Evolutionary conservation across 2,888 invertebrate genomes (phyloP).

Genomic region (Alcis repandata): DNA sequence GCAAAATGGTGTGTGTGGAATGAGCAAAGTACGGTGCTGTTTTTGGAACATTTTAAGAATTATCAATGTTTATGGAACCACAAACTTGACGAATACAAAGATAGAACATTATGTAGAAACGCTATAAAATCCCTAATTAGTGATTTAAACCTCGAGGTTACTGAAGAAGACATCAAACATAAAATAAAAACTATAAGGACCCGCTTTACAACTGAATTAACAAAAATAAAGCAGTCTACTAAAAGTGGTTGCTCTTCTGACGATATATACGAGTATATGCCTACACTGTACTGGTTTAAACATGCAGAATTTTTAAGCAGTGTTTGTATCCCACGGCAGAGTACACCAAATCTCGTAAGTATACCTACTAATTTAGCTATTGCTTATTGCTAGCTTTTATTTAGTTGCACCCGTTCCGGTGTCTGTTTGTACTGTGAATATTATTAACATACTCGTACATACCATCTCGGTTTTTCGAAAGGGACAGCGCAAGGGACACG

Average conservation of each 20-base stretch:
- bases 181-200: slow-evolving; percentile 40
- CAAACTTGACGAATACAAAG: slow-evolving; percentile 47
- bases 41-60: slow-evolving; percentile 46
- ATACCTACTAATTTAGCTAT: too few relatives aligned
- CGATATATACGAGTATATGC: slow-evolving; percentile 36
- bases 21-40: slow-evolving; percentile 40
- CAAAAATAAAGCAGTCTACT: slow-evolving; percentile 38
- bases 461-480: too few relatives aligned
- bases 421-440: slow-evolving; percentile 2
- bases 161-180: slow-evolving; percentile 38
- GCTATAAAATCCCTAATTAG: slow-evolving; percentile 46
- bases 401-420: neutral
- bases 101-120: slow-evolving; percentile 41
- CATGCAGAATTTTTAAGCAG: slow-evolving; percentile 41
- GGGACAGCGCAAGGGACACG: too few relatives aligned
- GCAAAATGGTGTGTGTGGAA: slow-evolving; percentile 48
- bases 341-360: slow-evolving; percentile 33
- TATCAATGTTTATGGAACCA: slow-evolving; percentile 46
- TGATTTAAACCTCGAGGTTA: slow-evolving; percentile 45
- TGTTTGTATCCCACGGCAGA: slow-evolving; percentile 37
- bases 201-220: slow-evolving; percentile 41
- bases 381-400: too few relatives aligned
- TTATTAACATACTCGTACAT: too few relatives aligned
- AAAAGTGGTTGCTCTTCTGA: slow-evolving; percentile 39
- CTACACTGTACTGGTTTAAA: slow-evolving; percentile 42